phyloP scores from a whole-genome alignment of 2,797 vertebrate species.

The Chiroxiphia lanceolata region DNA sequence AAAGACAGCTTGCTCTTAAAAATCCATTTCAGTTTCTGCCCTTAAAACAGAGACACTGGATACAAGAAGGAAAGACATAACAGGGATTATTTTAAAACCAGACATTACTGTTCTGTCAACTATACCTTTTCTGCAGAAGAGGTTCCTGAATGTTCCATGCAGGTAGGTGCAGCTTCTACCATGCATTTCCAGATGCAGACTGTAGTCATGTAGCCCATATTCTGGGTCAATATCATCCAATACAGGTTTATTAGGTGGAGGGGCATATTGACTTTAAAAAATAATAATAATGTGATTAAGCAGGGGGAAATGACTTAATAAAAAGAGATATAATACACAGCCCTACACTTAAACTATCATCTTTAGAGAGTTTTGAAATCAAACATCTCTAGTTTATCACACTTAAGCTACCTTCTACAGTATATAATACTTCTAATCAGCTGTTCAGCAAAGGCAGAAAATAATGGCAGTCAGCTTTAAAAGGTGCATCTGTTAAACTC shows the following conservation, averaged over 20 bases:
- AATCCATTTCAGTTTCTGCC: background rate
- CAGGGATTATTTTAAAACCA: background rate
- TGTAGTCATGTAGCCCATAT: constrained; percentile 87
- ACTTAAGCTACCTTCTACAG: background rate
- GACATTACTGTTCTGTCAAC: background rate
- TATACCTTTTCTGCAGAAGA: constrained; percentile 87
- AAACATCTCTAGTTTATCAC: background rate
- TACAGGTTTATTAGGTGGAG: constrained; percentile 59
- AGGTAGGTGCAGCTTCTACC: constrained; percentile 74
- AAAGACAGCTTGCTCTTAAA: background rate
- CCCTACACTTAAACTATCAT: background rate
- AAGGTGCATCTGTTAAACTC: background rate
- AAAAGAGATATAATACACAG: background rate
- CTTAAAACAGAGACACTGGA: background rate
- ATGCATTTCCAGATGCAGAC: constrained; percentile 85
- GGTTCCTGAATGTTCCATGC: constrained; percentile 79
- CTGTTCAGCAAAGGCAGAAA: background rate
- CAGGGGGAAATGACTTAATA: background rate
- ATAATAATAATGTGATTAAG: background rate
- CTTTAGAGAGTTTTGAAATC: background rate
- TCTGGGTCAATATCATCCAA: constrained; percentile 84
- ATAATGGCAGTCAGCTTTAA: background rate
- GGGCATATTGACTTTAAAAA: constrained; percentile 74
- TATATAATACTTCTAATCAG: background rate
- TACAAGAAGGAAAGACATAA: background rate